Conservation (phyloP, 2,797 vertebrate species). For the Alca torda region DNA sequence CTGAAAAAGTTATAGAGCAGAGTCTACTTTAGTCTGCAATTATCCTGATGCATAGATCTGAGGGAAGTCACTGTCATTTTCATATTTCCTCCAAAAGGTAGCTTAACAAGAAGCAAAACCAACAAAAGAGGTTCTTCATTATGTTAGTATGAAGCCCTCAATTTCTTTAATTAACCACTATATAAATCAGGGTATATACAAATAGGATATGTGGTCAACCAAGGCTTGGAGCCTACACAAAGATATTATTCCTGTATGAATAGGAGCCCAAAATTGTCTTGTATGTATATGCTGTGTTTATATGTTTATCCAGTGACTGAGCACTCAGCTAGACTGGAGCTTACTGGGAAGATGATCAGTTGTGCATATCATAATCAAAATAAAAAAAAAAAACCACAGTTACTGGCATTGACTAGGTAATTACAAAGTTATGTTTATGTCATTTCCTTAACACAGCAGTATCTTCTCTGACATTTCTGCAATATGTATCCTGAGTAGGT, state of each 20-base stretch:
- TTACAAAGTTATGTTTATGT: not conserved
- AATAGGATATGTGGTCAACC: not conserved
- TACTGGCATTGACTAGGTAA: not conserved
- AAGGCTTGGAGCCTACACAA: not conserved
- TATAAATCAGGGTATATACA: not conserved
- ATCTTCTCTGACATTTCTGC: not conserved
- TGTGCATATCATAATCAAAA: not conserved
- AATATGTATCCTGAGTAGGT: not conserved
- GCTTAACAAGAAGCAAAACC: not conserved
- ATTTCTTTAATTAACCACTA: not conserved
- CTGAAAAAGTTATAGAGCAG: not conserved
- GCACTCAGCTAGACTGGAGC: not conserved
- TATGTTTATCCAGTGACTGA: not conserved
- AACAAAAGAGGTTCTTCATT: not conserved
- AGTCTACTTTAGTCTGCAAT: not conserved
- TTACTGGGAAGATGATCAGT: not conserved
- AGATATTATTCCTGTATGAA: not conserved
- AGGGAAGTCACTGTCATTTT: not conserved
- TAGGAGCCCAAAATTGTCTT: not conserved
- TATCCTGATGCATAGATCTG: not conserved
- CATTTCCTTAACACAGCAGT: not conserved
- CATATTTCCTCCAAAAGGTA: not conserved
- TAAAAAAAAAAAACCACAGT: not conserved
- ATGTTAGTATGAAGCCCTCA: not conserved
- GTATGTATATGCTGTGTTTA: not conserved